These are phyloP conservation scores for Florisuga fusca DNA, from an alignment of 2,797 vertebrate species.

Conservation along the genomic window DNA sequence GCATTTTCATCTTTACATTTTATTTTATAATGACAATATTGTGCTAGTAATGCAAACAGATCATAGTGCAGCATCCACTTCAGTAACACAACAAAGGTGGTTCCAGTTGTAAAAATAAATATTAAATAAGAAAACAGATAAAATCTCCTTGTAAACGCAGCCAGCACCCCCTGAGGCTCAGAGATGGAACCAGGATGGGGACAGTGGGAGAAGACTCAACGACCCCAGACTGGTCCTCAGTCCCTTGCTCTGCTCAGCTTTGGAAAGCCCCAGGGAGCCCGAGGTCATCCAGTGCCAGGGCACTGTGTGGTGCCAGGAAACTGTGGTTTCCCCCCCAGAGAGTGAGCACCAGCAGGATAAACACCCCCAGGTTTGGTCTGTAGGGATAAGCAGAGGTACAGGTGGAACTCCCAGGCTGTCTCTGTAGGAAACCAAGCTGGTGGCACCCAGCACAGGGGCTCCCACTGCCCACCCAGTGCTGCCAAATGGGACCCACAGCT, in stretches of 20 bases:
- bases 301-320: background rate
- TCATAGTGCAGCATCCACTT: background rate
- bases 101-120: conserved; percentile 76
- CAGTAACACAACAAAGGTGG: conserved; percentile 36
- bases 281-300: background rate
- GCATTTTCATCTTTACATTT: conserved; percentile 24
- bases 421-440: background rate
- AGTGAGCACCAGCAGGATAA: background rate
- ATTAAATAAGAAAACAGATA: conserved; percentile 71
- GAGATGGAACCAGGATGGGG: conserved; percentile 40
- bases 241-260: background rate
- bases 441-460: too few species aligned
- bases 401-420: background rate
- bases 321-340: background rate
- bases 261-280: background rate
- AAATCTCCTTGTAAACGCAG: background rate
- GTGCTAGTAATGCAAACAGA: background rate
- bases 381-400: background rate
- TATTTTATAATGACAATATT: conserved; percentile 51
- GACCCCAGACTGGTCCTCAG: background rate
- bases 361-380: background rate
- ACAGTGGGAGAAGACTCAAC: background rate
- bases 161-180: background rate
- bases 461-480: background rate
- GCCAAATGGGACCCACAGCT: background rate